Conservation (phyloP, 2,113 vertebrate genomes). For the Regulus satrapa region DNA sequence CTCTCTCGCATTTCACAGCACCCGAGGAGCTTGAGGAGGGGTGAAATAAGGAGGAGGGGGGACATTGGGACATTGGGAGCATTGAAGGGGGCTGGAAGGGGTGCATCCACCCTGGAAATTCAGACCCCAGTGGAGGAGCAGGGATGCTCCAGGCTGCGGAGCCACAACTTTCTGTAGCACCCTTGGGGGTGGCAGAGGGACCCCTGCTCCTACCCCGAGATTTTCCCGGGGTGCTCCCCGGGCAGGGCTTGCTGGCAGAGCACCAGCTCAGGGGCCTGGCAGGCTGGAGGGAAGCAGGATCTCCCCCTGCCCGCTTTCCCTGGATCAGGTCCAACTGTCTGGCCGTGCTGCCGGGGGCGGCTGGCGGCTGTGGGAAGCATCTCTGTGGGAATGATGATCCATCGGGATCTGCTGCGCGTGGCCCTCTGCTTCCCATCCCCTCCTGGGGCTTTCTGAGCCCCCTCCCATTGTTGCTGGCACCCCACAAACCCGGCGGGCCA, state of each 20-base stretch:
- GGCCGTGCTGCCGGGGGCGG: neutral
- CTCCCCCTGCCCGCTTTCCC: neutral
- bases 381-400: neutral
- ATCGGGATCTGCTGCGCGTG: neutral
- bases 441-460: neutral
- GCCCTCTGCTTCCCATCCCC: neutral
- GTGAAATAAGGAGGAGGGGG: neutral
- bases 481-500: rapidly evolving
- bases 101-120: neutral
- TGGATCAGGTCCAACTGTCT: neutral
- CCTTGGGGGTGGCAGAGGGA: neutral
- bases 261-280: neutral
- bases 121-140: neutral
- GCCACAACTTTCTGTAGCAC: neutral
- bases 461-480: neutral
- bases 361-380: neutral
- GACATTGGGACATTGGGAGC: rapidly evolving
- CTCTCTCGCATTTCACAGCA: neutral
- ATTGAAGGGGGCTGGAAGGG: neutral
- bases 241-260: neutral
- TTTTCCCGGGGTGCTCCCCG: neutral
- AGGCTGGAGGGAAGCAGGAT: rapidly evolving
- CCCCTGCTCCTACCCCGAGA: rapidly evolving
- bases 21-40: neutral
- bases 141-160: neutral